Evolutionary conservation across 2,888 invertebrate genomes (phyloP), one percentile per base, ranked within the genome.

Genomic region (Entomobrya proxima): DNA sequence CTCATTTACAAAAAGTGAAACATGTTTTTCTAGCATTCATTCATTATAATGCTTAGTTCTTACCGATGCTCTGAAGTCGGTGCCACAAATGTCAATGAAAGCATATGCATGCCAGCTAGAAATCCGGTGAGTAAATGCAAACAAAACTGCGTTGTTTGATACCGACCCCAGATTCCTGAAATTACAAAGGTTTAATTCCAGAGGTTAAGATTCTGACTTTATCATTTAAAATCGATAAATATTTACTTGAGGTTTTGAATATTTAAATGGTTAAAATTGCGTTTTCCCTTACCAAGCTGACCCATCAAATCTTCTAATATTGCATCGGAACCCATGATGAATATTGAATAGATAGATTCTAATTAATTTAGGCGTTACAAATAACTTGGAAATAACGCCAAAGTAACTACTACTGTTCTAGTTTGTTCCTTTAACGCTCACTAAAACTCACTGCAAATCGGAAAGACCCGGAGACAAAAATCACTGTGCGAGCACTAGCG

Each of bases 81-180:
- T 15, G 89, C 89, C 15, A 89, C 86, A 55, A 86, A 86, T 6
- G 80, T 85, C n/a, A 89, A 82, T 2, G 86, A 87, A 1, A 89
- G 78, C 89, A 89, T 89, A 58, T 89, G 89, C 78, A 89, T 83
- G 9, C 89, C 89, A 47, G 88, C 90, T 3, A 90, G 69, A 64
- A 90, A 89, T 2, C 87, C 88, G 6, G 85, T 77, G 21, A 90
- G 81, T 11, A 89, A 37, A 77, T 89, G 88, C 4, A 89, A 72
- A 50, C 87, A 21, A 84, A 88, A 88, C 50, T 89, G 89, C 27
- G 86, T 81, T 1, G 88, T 35, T 79, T 89, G 89, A 61, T 89
- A 89, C 52, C 83, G 87, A 44, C 89, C 89, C 79, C 89, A 89
- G 11, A 77, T 69, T 13, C 89, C 89, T 89, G 35, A 72, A 50